A percentile compares a stretch with the other conserved stretches of the same genome.
Evolutionary conservation across 2,888 invertebrate genomes (phyloP).

Genomic region (Junonia oenone): DNA sequence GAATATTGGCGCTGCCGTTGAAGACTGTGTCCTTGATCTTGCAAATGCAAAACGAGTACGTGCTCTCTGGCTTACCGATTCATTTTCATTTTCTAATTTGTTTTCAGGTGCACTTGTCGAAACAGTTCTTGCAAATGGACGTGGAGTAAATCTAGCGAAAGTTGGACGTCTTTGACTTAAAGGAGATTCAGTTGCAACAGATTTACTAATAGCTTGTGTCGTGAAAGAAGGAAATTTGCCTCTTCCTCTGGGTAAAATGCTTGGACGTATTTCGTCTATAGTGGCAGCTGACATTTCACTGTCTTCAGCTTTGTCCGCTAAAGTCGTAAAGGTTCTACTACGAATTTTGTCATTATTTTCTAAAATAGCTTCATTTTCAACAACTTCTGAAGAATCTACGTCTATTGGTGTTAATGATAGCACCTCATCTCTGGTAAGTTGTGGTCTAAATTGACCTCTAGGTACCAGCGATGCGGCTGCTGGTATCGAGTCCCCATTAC

Average conservation of each 20-base stretch:
- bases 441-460: conserved; percentile 55
- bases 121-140: conserved; percentile 57
- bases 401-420: conserved; percentile 78
- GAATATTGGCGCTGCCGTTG: conserved; percentile 33
- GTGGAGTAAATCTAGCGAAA: conserved; percentile 63
- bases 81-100: conserved; percentile 34
- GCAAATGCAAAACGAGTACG: conserved; percentile 46
- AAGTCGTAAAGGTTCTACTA: conserved; percentile 43
- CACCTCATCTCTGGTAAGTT: conserved; percentile 65
- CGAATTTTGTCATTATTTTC: conserved; percentile 41
- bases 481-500: conserved; percentile 54
- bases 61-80: conserved; percentile 36
- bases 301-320: conserved; percentile 47
- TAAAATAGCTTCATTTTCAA: conserved; percentile 37
- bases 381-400: conserved; percentile 42
- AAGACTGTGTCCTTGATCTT: conserved; percentile 42
- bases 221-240: conserved; percentile 52
- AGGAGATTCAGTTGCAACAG: conserved; percentile 39
- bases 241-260: conserved; percentile 55
- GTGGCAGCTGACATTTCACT: conserved; percentile 67
- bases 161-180: conserved; percentile 48
- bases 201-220: conserved; percentile 41
- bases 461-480: conserved; percentile 60
- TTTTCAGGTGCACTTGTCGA: conserved; percentile 32
- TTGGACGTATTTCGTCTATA: conserved; percentile 54